Base-by-base conservation (phyloP, 2,888 invertebrate genomes). In the Hemistola chrysoprasaria region DNA sequence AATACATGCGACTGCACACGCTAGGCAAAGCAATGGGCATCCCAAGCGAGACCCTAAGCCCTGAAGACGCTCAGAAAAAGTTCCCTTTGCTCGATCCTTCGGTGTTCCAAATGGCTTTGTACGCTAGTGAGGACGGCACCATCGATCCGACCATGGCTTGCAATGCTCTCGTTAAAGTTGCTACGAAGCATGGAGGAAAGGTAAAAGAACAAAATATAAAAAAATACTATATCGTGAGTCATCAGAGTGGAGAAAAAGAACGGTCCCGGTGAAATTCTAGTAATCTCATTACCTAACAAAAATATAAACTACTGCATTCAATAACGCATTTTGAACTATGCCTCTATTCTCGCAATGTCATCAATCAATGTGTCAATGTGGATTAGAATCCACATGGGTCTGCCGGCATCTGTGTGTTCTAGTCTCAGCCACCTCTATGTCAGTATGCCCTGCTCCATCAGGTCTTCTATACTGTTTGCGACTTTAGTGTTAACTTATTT, bases 141-240 rank as follows among this genome's bases (percentile, higher is more conserved):
- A 92, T 97, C 21, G 97, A 97, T 70, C 97, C 97, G 0, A 91
- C 95, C 0, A 95, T 95, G 91, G 90, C 94, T 22, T 95, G 95
- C 61, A 90, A 91, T 9, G 94, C 96, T 0, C 85, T 97, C 7
- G 90, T 93, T 0, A 92, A 93, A 71, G 92, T 92, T n/a, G 94
- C 96, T 0, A 92, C 90, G 0, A 86, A 82, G 44, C 90, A 92
- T 60, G 96, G 96, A 11, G 95, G 91, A 6, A 91, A 93, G 80
- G 95, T 95, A 65, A 58, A 62, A 11, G 26, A 8, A 11, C 3
- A 9, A 1, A 3, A 1, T 10, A 6, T 11, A 9, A 11, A 29
- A 8, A 11, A 6, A 9, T 3, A 3, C 1, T 10, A 6, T 11
- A 9, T 20, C 22, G 8, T 30, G 31, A 10, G 16, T n/a, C 6